Evolutionary conservation across 2,888 invertebrate species (phyloP).

Genomic region (Podotricha telesiphe): DNA sequence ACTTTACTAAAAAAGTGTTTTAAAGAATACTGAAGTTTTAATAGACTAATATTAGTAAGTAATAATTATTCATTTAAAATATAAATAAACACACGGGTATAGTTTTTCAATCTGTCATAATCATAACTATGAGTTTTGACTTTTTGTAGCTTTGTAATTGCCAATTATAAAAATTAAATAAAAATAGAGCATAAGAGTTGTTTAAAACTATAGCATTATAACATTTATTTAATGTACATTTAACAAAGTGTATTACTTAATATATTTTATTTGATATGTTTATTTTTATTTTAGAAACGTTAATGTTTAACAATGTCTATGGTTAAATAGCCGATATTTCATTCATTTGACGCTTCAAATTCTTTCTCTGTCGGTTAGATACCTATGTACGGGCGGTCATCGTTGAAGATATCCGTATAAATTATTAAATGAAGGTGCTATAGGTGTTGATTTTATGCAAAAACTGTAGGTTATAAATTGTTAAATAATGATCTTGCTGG

Average conservation of each 20-base stretch:
- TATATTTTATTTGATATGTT: neutral
- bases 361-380: constrained; percentile 75
- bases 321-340: constrained; percentile 71
- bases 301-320: constrained; percentile 51
- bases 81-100: constrained; percentile 23
- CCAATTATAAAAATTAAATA: constrained; percentile 1
- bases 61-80: constrained; percentile 10
- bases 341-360: constrained; percentile 75
- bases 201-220: neutral
- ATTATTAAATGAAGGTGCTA: constrained; percentile 83
- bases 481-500: constrained; percentile 95
- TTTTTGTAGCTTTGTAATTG: constrained; percentile 6
- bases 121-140: too few species aligned
- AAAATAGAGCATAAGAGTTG: neutral
- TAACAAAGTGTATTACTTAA: neutral
- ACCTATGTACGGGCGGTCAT: constrained; percentile 76
- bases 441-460: constrained; percentile 82
- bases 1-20: neutral
- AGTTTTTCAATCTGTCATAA: constrained; percentile 9
- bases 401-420: constrained; percentile 75
- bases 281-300: neutral
- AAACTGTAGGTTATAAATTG: constrained; percentile 82
- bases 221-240: neutral
- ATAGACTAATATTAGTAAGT: neutral
- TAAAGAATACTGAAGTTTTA: neutral